These are phyloP conservation scores for Gavia stellata DNA, from an alignment of 2,113 vertebrate species.

Conservation along the genomic window DNA sequence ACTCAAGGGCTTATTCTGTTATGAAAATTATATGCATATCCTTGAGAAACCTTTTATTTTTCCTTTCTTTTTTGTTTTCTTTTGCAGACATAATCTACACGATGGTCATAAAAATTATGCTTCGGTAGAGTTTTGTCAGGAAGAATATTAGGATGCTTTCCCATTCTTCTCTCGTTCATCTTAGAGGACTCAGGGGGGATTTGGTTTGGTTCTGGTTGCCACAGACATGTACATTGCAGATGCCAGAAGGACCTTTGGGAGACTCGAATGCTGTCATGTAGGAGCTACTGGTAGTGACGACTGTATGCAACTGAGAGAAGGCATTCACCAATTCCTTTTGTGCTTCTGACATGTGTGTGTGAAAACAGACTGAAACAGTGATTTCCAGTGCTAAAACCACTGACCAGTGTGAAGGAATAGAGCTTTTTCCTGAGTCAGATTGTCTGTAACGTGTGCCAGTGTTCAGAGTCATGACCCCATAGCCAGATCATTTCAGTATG, in stretches of 20 bases:
- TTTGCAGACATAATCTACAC: neutral
- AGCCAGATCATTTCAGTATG: neutral
- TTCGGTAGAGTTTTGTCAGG: neutral
- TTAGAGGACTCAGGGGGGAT: neutral
- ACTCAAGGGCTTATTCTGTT: neutral
- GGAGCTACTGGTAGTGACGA: neutral
- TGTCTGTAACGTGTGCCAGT: neutral
- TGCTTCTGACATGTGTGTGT: neutral
- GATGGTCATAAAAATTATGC: neutral
- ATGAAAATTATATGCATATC: neutral
- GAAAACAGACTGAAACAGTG: neutral
- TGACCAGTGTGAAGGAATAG: neutral
- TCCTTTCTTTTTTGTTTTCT: neutral
- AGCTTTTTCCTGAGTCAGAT: neutral
- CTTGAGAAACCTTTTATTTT: neutral
- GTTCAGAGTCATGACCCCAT: neutral
- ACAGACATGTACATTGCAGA: neutral
- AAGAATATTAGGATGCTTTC: neutral
- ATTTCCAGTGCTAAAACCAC: neutral
- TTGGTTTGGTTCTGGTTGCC: neutral
- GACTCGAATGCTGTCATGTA: neutral
- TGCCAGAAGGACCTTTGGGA: neutral
- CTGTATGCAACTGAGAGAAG: neutral
- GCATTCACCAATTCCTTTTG: neutral
- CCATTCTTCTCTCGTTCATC: neutral